Evolutionary conservation across 2,113 vertebrate genomes (phyloP).

Genomic region (Ammodytes dubius): DNA sequence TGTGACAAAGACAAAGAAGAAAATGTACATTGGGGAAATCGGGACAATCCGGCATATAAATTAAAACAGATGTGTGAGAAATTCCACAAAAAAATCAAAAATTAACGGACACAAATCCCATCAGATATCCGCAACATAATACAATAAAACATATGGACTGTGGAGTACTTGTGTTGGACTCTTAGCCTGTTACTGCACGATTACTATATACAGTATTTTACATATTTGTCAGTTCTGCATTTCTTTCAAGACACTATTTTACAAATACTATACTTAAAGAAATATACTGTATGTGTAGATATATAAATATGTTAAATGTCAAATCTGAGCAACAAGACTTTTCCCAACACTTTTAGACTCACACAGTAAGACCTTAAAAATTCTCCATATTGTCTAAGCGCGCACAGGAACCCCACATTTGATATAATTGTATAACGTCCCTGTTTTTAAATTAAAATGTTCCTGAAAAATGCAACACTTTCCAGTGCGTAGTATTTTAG

Average conservation of each 20-base stretch:
- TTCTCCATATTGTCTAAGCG: neutral
- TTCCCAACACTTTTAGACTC: slow-evolving; percentile 1
- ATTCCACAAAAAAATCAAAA: neutral
- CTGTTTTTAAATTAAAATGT: neutral
- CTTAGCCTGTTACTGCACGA: neutral
- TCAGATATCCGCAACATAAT: slow-evolving; percentile 2
- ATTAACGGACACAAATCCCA: neutral
- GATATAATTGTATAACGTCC: neutral
- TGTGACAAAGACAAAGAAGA: slow-evolving; percentile 1
- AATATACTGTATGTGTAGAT: slow-evolving; percentile 10
- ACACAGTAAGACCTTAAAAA: neutral
- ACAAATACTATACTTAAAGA: slow-evolving; percentile 42
- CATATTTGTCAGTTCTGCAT: slow-evolving; percentile 4
- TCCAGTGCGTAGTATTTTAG: slow-evolving; percentile 12
- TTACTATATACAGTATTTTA: slow-evolving; percentile 8
- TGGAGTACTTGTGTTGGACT: neutral
- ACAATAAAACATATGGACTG: neutral
- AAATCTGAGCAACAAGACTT: slow-evolving; percentile 12
- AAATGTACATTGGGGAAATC: neutral
- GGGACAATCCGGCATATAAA: slow-evolving; percentile 18
- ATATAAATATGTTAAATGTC: slow-evolving; percentile 45
- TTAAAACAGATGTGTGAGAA: neutral
- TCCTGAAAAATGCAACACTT: neutral
- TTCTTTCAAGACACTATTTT: slow-evolving; percentile 1
- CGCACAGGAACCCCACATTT: neutral